Base-by-base conservation (phyloP, 2,888 invertebrate genomes). In the Volucella bombylans region DNA sequence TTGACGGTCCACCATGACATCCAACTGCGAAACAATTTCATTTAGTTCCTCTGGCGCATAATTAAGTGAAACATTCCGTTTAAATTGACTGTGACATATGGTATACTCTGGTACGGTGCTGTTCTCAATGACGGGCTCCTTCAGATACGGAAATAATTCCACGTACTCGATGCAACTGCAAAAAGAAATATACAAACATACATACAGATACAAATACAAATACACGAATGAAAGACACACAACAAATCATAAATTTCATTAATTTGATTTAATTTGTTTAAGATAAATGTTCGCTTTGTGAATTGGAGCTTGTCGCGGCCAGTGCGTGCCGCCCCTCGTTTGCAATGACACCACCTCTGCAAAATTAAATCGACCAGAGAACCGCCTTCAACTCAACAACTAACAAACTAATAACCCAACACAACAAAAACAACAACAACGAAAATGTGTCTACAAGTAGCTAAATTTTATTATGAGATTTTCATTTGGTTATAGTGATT, bases 101-200 rank as follows among this genome's bases (percentile, higher is more conserved):
- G 90, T 89, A 87, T 90, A 90, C 82, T 91, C 90, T 76, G 91
- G 88, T 77, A 87, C 85, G 45, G 90, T 90, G 31, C 90, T 87
- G 81, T 91, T 90, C 88, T 91, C 91, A 86, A 91, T 90, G 88
- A 91, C 90, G 83, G 92, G 88, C 83, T 91, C 91, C 73, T 90
- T 89, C 82, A 91, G 88, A 89, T 91, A 90, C 86, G 91, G 91
- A 90, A 91, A 91, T 87, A 91, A 89, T 88, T 92, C 91, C 78
- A 91, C 88, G 87, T 90, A 90, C 88, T 92, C 91, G 87, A 88
- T 89, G 87, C 91, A 92, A 87, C 91, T 91, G 90, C 76, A 89
- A 87, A 67, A 45, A 45, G 38, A 41, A 38, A 38, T 38, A 43
- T 31, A 31, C 31, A 31, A 31, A 31, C 6, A 31, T 31, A 31